Percentiles rank a stretch among this genome's conserved stretches.
Evolutionary conservation across 2,888 invertebrate species (phyloP).

Genomic region (Ramazzottius varieornatus): DNA sequence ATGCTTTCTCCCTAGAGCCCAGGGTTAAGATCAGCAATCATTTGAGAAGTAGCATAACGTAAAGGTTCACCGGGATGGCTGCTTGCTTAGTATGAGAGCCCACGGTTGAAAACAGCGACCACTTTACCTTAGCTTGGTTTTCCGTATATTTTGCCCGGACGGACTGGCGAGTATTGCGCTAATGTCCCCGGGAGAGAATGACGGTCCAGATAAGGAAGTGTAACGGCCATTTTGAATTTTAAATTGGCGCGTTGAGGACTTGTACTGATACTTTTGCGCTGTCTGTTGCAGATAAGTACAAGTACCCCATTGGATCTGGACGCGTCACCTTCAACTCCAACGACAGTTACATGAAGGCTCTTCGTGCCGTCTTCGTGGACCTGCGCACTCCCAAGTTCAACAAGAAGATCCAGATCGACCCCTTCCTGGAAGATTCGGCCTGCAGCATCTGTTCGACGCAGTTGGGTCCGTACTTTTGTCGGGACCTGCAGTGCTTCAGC

Average conservation of each 20-base stretch:
- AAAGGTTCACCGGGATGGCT: too few species aligned
- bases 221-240: too few species aligned
- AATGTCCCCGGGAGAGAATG: too few species aligned
- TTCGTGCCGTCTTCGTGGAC: conserved; percentile 73
- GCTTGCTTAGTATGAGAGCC: too few species aligned
- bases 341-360: conserved; percentile 74
- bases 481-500: conserved; percentile 60
- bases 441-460: conserved; percentile 68
- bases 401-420: conserved; percentile 83
- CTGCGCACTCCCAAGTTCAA: conserved; percentile 72
- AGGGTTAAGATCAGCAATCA: too few species aligned
- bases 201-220: too few species aligned
- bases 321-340: conserved; percentile 79
- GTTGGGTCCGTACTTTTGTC: conserved; percentile 86
- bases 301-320: conserved; percentile 57
- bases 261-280: background rate
- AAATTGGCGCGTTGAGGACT: background rate
- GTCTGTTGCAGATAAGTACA: conserved; percentile 59
- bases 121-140: too few species aligned
- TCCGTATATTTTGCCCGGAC: too few species aligned
- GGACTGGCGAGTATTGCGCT: too few species aligned
- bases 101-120: too few species aligned
- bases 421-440: conserved; percentile 79
- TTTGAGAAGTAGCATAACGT: too few species aligned
- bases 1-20: too few species aligned